phyloP scores from a whole-genome alignment of 2,797 vertebrate genomes.

The Decapterus maruadsi region DNA sequence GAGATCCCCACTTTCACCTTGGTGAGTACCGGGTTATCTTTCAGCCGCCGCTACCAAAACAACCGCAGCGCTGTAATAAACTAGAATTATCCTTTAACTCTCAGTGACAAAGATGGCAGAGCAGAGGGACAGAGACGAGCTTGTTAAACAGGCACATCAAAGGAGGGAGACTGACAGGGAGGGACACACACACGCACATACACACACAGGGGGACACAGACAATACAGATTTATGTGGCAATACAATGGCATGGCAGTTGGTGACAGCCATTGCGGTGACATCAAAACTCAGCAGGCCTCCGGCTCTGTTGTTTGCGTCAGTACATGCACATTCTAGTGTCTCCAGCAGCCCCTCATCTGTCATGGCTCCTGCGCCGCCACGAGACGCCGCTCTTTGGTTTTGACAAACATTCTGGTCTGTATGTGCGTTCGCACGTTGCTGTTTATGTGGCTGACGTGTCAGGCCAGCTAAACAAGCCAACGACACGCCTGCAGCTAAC shows the following conservation, averaged over 20 bases:
- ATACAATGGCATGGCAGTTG: slow-evolving; percentile 57
- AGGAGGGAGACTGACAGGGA: slow-evolving; percentile 19
- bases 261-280: slow-evolving; percentile 70
- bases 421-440: slow-evolving; percentile 21
- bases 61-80: background rate
- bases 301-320: slow-evolving; percentile 57
- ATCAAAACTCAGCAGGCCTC: slow-evolving; percentile 71
- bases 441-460: slow-evolving; percentile 43
- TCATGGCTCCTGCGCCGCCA: slow-evolving; percentile 59
- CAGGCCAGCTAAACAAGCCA: slow-evolving; percentile 54
- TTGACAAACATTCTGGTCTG: slow-evolving; percentile 55
- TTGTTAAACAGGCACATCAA: slow-evolving; percentile 29
- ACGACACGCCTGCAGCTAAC: slow-evolving; percentile 45
- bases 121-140: slow-evolving; percentile 4
- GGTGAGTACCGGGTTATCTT: background rate
- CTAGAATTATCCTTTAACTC: slow-evolving; percentile 31
- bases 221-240: slow-evolving; percentile 66
- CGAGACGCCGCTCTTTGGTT: slow-evolving; percentile 63
- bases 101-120: slow-evolving; percentile 12
- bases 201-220: slow-evolving; percentile 23
- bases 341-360: slow-evolving; percentile 69
- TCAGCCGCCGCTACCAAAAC: background rate
- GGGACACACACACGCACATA: background rate
- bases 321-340: slow-evolving; percentile 62
- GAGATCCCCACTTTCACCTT: background rate